Percentiles rank a stretch among this genome's conserved stretches.
phyloP scores from a whole-genome alignment of 2,113 vertebrate species.

The Silurus asotus region DNA sequence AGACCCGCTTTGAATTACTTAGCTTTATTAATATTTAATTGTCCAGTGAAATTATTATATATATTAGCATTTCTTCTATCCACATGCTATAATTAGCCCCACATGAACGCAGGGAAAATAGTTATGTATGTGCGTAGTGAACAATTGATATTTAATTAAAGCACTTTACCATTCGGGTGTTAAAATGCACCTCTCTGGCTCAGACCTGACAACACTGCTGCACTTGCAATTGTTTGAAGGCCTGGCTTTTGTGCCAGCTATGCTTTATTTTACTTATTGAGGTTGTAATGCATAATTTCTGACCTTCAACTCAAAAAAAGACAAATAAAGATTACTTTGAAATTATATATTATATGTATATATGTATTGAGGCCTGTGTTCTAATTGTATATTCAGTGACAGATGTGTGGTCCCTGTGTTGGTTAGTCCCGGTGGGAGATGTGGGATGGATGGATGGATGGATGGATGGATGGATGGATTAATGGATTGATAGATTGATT shows the following conservation, averaged over 20 bases:
- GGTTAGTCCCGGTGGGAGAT: not conserved
- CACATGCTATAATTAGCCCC: not conserved
- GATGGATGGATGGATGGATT: no score
- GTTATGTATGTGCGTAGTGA: not conserved
- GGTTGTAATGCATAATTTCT: not conserved
- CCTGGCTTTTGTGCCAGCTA: not conserved
- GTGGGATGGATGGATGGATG: not conserved
- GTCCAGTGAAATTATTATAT: not conserved
- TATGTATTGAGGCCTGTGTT: no score
- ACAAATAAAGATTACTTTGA: not conserved
- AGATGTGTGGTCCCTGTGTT: not conserved
- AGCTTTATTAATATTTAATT: not conserved
- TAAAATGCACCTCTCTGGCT: not conserved
- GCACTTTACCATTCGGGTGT: not conserved
- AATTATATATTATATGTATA: no score
- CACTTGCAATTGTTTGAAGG: not conserved
- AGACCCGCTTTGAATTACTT: constrained; percentile 42
- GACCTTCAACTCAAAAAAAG: not conserved
- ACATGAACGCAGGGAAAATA: not conserved
- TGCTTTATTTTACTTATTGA: not conserved
- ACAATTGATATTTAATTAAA: not conserved
- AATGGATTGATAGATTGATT: no score
- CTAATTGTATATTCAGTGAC: no score
- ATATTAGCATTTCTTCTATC: not conserved
- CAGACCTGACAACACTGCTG: not conserved